A percentile compares a stretch with the other conserved stretches of the same genome.
Evolutionary conservation across 2,113 vertebrate genomes (phyloP).

Genomic region (Zosterops borbonicus): DNA sequence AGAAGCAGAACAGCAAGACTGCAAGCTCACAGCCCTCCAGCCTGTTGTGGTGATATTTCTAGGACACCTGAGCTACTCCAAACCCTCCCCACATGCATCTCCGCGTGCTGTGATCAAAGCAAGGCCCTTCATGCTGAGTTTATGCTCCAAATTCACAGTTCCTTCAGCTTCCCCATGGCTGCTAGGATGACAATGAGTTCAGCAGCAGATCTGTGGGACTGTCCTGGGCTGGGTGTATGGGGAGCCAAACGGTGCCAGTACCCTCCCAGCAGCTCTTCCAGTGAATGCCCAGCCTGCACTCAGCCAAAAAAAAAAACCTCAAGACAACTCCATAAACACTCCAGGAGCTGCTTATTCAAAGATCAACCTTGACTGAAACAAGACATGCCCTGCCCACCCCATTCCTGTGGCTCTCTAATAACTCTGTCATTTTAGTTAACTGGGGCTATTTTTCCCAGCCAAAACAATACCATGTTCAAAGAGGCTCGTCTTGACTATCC

Average conservation of each 20-base stretch:
- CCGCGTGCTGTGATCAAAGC: background rate
- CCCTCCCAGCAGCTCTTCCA: background rate
- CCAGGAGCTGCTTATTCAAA: background rate
- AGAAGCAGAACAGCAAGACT: background rate
- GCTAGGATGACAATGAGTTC: background rate
- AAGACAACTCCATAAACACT: background rate
- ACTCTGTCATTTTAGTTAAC: slow-evolving; percentile 17
- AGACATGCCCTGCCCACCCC: background rate
- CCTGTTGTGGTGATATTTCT: background rate
- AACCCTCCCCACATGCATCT: background rate
- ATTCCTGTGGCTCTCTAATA: background rate
- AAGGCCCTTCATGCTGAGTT: background rate
- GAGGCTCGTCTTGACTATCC: slow-evolving; percentile 10
- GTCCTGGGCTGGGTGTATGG: background rate
- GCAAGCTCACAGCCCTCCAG: background rate
- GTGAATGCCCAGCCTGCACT: background rate
- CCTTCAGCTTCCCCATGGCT: background rate
- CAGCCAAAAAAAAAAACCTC: background rate
- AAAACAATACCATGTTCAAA: slow-evolving; percentile 35
- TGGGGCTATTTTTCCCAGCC: slow-evolving; percentile 3
- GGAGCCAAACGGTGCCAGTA: fast-evolving
- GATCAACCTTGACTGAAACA: background rate
- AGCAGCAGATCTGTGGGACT: background rate
- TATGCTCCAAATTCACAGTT: background rate
- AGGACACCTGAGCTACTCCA: background rate